Percentiles rank a stretch among this genome's conserved stretches.
These are phyloP conservation scores for Allacma fusca DNA, from an alignment of 2,888 invertebrate species.

Conservation along the genomic window DNA sequence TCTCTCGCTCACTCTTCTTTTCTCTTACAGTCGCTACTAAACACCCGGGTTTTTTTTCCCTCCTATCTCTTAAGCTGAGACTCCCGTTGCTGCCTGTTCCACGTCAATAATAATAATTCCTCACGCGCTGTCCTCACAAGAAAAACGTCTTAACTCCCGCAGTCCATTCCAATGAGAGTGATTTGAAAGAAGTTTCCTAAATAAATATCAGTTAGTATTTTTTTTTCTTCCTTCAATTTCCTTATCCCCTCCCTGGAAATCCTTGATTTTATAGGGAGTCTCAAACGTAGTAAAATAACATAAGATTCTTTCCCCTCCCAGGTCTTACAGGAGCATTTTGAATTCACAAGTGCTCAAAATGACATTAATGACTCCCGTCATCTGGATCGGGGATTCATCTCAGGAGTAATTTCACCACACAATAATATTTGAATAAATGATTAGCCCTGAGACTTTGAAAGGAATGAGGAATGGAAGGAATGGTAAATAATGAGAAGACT, in stretches of 20 bases:
- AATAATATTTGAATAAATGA: too few species aligned
- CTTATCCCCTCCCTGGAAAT: neutral
- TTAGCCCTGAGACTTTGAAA: too few species aligned
- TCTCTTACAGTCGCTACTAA: neutral
- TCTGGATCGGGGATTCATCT: too few species aligned
- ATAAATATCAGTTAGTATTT: slow-evolving; percentile 23
- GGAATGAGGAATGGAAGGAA: too few species aligned
- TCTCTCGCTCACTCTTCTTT: slow-evolving; percentile 26
- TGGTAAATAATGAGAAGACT: too few species aligned
- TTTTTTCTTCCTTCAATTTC: neutral
- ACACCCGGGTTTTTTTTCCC: neutral
- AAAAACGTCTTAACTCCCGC: slow-evolving; percentile 33
- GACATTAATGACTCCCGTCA: too few species aligned
- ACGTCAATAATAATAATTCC: slow-evolving; percentile 40
- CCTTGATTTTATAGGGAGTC: too few species aligned
- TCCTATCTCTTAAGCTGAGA: slow-evolving; percentile 23
- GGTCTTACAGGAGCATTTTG: too few species aligned
- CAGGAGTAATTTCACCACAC: too few species aligned
- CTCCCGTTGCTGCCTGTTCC: neutral
- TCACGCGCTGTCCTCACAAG: slow-evolving; percentile 33
- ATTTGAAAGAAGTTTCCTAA: slow-evolving; percentile 24
- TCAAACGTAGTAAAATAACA: too few species aligned
- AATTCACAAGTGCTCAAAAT: too few species aligned
- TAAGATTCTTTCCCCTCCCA: too few species aligned
- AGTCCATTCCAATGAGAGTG: slow-evolving; percentile 28